Base-by-base conservation (phyloP, 1,140 invertebrate species). In the Polypedilum pembai region DNA sequence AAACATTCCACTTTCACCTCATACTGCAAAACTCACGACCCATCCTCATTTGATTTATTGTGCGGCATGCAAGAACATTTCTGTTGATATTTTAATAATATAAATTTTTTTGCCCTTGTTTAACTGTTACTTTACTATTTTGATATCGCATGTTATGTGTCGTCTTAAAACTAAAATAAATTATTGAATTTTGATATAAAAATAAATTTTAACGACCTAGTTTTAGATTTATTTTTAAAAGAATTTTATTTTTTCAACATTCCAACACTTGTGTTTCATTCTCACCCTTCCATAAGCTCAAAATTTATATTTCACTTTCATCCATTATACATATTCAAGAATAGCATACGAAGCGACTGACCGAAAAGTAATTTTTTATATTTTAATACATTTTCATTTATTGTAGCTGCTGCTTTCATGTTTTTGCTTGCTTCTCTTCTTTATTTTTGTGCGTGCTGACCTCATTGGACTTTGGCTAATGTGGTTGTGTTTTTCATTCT, bases 51-150 rank as follows among this genome's bases (percentile, higher is more conserved):
- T 56, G 45, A 56, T 56, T 56, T 56, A 56, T 56, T 56, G 45
- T 56, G 45, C 45, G 45, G 45, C n/a, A 56, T 56, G 45, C 45
- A 56, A 12, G 45, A 56, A 56, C 45, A 56, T 56, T 56, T 56
- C n/a, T 56, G 45, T 56, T 56, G 45, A 56, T 56, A 56, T 56
- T 56, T 56, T 56, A 56, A 56, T 56, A 56, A 56, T 56, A 56
- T n/a, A n/a, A 15, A 15, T 56, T 12, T 56, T 45, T 12, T 56
- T 56, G 7, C 24, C 24, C 24, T 33, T 33, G 24, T 33, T 33
- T 33, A 5, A 5, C 12, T 56, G 45, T 56, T 56, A 56, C 15
- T 56, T 15, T 56, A 15, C 7, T n/a, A 56, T 56, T 8, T 56
- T 3, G 12, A 56, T 56, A 56, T 56, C n/a, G 45, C 45, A 56